Evolutionary conservation across 2,113 vertebrate genomes (phyloP).

Genomic region (Corvus moneduloides): DNA sequence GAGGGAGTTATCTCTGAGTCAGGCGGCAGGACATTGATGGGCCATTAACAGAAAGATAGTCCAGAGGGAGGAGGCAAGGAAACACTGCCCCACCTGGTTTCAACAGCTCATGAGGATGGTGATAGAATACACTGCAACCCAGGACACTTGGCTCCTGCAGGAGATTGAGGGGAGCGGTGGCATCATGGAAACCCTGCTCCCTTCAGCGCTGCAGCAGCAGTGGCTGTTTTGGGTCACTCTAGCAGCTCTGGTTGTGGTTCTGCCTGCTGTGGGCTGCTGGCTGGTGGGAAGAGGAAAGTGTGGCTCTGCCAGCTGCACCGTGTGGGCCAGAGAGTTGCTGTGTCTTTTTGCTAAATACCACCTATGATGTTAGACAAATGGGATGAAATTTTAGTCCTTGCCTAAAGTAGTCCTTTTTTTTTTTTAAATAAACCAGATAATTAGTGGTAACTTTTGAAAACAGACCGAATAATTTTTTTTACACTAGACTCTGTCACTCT

Average conservation of each 20-base stretch:
- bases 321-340: background rate
- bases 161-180: background rate
- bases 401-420: background rate
- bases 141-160: background rate
- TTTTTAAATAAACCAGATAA: background rate
- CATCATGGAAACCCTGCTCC: background rate
- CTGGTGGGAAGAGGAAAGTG: background rate
- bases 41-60: too few relatives aligned
- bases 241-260: background rate
- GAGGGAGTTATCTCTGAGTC: too few relatives aligned
- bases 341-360: background rate
- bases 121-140: too few relatives aligned
- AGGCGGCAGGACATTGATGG: too few relatives aligned
- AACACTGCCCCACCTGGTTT: too few relatives aligned
- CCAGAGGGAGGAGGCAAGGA: too few relatives aligned
- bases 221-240: background rate
- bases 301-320: too few relatives aligned
- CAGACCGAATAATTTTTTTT: background rate
- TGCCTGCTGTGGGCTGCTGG: fast-evolving
- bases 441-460: background rate
- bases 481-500: background rate
- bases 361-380: background rate
- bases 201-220: background rate
- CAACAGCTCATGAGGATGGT: too few relatives aligned
- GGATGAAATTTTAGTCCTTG: background rate